These are phyloP conservation scores for Spongilla lacustris DNA, from an alignment of 37 sponge, comb jelly and placozoan genomes.

Conservation along the genomic window DNA sequence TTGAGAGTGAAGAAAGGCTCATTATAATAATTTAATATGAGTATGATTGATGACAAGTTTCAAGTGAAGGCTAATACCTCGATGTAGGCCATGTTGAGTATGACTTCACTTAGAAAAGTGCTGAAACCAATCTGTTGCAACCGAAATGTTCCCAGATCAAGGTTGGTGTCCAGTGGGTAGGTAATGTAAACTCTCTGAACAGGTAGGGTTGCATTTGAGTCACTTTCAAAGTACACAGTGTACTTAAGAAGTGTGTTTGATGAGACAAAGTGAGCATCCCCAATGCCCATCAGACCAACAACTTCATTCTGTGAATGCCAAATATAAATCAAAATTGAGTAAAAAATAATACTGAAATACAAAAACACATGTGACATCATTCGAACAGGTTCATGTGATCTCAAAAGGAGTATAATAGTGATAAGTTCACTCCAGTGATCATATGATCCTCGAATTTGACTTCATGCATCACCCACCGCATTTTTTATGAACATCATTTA, in stretches of 20 bases:
- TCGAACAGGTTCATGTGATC: too few species aligned
- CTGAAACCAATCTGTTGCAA: constrained; percentile 42
- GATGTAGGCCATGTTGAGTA: constrained; percentile 5
- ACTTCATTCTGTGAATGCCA: constrained; percentile 53
- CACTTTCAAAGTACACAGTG: constrained; percentile 43
- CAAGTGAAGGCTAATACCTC: constrained; percentile 8
- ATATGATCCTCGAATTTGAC: too few species aligned
- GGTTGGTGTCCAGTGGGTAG: constrained; percentile 23
- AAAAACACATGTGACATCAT: too few species aligned
- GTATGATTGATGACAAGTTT: too few species aligned
- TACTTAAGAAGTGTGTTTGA: constrained; percentile 11
- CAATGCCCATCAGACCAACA: constrained; percentile 27
- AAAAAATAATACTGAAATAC: too few species aligned
- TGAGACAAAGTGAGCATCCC: constrained; percentile 42
- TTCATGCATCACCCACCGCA: too few species aligned
- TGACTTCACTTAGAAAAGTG: constrained; percentile 10
- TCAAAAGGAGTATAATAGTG: too few species aligned
- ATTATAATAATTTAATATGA: too few species aligned
- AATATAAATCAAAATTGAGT: not conserved
- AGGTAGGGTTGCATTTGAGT: constrained; percentile 42
- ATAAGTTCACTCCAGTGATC: too few species aligned
- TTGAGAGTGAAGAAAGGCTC: too few species aligned
- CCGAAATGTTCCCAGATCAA: constrained; percentile 30
- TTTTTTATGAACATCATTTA: too few species aligned
- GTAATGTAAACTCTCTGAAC: constrained; percentile 34